Conservation (phyloP, 2,113 vertebrate genomes). For the Regulus satrapa region DNA sequence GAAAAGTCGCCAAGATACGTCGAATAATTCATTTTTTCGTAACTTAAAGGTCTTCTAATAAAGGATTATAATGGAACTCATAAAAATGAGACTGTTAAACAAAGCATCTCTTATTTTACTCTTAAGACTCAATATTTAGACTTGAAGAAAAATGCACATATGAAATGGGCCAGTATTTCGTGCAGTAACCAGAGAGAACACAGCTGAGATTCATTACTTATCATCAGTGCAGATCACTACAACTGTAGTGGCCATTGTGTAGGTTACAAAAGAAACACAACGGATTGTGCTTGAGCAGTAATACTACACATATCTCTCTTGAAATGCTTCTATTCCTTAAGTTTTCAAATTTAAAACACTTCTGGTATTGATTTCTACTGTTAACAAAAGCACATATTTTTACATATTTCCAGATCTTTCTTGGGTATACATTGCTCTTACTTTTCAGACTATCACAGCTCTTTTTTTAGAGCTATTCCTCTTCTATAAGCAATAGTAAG, state of each 20-base stretch:
- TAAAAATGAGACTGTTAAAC: neutral
- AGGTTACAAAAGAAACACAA: neutral
- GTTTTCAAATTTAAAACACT: neutral
- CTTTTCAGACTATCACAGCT: neutral
- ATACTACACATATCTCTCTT: neutral
- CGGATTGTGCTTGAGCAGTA: neutral
- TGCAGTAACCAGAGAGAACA: neutral
- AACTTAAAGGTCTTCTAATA: neutral
- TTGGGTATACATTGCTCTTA: neutral
- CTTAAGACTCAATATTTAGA: neutral
- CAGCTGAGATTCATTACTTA: neutral
- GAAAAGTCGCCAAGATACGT: neutral
- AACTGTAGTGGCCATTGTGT: neutral
- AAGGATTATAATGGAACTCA: neutral
- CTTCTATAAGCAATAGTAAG: neutral
- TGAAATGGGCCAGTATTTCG: neutral
- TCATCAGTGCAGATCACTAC: neutral
- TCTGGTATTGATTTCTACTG: neutral
- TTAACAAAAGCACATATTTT: neutral
- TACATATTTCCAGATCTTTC: neutral
- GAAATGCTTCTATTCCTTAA: neutral
- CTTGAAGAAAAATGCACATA: neutral
- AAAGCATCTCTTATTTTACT: neutral
- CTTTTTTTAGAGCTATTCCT: neutral
- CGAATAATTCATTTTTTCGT: neutral